Evolutionary conservation across 2,888 invertebrate genomes (phyloP), one percentile per base, ranked within the genome.

Genomic region (Ariolimax columbianus): DNA sequence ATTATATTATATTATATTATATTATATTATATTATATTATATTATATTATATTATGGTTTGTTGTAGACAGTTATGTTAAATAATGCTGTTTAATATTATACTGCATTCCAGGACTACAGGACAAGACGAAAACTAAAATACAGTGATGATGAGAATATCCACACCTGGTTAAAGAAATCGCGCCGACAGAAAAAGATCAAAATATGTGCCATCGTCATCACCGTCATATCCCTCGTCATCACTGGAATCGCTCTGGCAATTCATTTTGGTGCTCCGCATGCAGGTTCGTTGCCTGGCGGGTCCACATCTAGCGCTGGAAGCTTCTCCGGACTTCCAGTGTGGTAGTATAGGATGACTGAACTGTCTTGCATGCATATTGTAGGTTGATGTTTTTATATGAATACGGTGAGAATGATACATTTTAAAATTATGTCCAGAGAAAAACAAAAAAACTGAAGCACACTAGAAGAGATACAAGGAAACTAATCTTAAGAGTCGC

Each of bases 161-260:
- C 72, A 83, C 40, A 72, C 72, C 23, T 84, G 84, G 84, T 17
- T 77, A 26, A 84, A 73, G 63, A 84, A 77, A 26, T n/a, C 51
- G 23, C 40, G 66, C 1, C 51, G 83, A 36, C 51, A 26, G 47
- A 51, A 59, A 51, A 80, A 82, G 30, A 70, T 85, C 17, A 83
- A 72, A 47, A 63, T 83, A n/a, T 80, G 83, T 33, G 47, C 78
- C 40, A 43, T 83, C n/a, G 72, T 83, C 55, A 80, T 83, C 11
- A 70, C 63, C 11, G 36, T 83, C 51, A 66, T 79, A n/a, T 36
- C 72, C 30, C 36, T 84, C 33, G 36, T 87, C 73, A 81, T 85
- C 72, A 77, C 77, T 38, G 83, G 79, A 43, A 83, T 87, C 36
- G 87, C 83, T 11, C 73, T 87, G 7, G 85, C 83, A 59, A 75